Evolutionary conservation across 2,113 vertebrate species (phyloP).

Genomic region (Erinaceus europaeus): DNA sequence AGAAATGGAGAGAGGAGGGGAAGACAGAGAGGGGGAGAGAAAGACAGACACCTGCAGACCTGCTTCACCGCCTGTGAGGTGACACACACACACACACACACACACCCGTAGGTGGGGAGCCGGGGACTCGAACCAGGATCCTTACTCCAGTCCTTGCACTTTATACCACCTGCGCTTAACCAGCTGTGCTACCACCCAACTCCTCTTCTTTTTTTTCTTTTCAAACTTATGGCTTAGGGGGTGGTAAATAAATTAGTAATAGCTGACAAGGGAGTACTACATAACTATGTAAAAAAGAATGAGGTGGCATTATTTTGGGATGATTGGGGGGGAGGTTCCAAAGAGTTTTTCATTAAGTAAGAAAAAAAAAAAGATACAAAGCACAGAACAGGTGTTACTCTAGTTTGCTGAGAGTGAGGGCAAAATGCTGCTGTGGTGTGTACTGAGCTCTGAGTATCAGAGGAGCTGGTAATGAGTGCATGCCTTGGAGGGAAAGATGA

Average conservation of each 20-base stretch:
- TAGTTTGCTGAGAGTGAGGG: not conserved
- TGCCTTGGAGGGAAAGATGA: not conserved
- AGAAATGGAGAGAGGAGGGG: too few relatives aligned
- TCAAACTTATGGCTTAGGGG: too few relatives aligned
- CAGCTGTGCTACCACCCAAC: too few relatives aligned
- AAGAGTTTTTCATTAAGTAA: not conserved
- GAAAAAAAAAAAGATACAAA: not conserved
- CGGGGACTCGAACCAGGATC: too few relatives aligned
- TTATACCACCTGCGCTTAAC: too few relatives aligned
- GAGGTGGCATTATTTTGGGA: not conserved
- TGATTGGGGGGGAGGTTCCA: not conserved
- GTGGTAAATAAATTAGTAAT: not conserved
- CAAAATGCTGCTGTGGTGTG: not conserved
- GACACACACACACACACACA: too few relatives aligned
- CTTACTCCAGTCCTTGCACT: too few relatives aligned
- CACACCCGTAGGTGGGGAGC: too few relatives aligned
- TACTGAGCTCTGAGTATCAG: not conserved
- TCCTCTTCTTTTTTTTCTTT: too few relatives aligned
- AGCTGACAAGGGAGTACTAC: not conserved
- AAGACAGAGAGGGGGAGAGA: too few relatives aligned
- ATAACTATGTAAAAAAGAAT: not conserved
- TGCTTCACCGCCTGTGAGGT: too few relatives aligned
- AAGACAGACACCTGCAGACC: too few relatives aligned
- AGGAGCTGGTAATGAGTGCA: not conserved
- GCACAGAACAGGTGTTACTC: not conserved